Evolutionary conservation across 2,797 vertebrate genomes (phyloP).

Genomic region (Melanotaenia trifasciata): DNA sequence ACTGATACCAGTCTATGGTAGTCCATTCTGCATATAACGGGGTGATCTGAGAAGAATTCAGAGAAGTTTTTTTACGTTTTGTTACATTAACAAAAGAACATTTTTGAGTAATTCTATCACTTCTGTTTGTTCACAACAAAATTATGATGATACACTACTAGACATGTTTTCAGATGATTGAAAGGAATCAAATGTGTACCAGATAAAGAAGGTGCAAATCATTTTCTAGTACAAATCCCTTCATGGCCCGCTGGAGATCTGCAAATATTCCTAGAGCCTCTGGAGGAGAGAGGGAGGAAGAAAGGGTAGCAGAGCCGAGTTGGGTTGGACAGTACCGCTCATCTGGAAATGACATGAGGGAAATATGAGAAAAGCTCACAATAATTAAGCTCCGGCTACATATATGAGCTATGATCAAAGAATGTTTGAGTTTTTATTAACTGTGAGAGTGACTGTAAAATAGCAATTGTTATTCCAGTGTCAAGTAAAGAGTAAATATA

Average conservation of each 20-base stretch:
- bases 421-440: background rate
- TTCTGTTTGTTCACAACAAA: slow-evolving; percentile 7
- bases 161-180: background rate
- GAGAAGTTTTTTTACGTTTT: background rate
- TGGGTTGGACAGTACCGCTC: slow-evolving; percentile 91
- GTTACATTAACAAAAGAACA: background rate
- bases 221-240: slow-evolving; percentile 96
- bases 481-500: background rate
- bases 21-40: slow-evolving; percentile 95
- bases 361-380: background rate
- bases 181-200: slow-evolving; percentile 70
- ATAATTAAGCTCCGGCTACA: background rate
- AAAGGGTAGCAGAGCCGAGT: slow-evolving; percentile 93
- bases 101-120: background rate
- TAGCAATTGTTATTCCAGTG: background rate
- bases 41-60: slow-evolving; percentile 86
- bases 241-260: slow-evolving; percentile 97
- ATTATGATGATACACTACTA: background rate
- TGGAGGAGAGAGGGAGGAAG: slow-evolving; percentile 93
- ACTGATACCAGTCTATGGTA: slow-evolving; percentile 96
- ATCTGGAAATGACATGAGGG: slow-evolving; percentile 60
- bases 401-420: background rate
- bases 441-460: background rate
- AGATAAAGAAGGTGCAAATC: slow-evolving; percentile 97
- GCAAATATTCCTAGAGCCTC: slow-evolving; percentile 96